Base-by-base conservation (phyloP, 2,888 invertebrate species). In the Anarsia innoxiella region DNA sequence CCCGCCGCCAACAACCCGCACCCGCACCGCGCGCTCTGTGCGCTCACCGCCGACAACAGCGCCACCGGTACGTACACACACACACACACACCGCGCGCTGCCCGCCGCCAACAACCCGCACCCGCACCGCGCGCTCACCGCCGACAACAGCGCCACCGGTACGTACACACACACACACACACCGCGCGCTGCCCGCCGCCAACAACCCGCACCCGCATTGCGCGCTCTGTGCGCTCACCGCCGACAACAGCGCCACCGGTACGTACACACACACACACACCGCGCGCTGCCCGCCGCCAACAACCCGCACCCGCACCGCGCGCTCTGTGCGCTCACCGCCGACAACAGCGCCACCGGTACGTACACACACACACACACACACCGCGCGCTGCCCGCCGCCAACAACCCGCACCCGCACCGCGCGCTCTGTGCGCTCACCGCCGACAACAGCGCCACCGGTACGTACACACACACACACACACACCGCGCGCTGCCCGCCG, bases 231-330 rank as follows among this genome's bases (percentile, higher is more conserved):
- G 70, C 74, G 40, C 70, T 86, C 56, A 44, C 58, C 37, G 72
- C 62, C 43, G 78, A 80, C 48, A 53, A 52, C 46, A 69, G 57
- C 48, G 74, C 76, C 5, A 53, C 74, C 13, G 74, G 80, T 76
- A 19, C 49, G 66, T 6, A 19, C 19, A 19, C 6, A 19, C n/a
- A n/a, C n/a, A n/a, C n/a, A n/a, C n/a, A n/a, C n/a, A n/a, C n/a
- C n/a, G n/a, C n/a, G n/a, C n/a, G n/a, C n/a, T n/a, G n/a, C n/a
- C n/a, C n/a, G n/a, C 15, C 27, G 34, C 26, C 14, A 25, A 25
- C 49, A 46, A n/a, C 50, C n/a, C n/a, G n/a, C n/a, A n/a, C n/a
- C n/a, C n/a, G n/a, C 43, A 42, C 4, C 60, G 67, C 40, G 74
- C 78, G 2, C 56, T 66, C 26, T 75, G 76, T 59, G 70, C 74